A percentile compares a stretch with the other conserved stretches of the same genome.
Evolutionary conservation across 1,140 invertebrate genomes (phyloP).

Genomic region (Phortica variegata): DNA sequence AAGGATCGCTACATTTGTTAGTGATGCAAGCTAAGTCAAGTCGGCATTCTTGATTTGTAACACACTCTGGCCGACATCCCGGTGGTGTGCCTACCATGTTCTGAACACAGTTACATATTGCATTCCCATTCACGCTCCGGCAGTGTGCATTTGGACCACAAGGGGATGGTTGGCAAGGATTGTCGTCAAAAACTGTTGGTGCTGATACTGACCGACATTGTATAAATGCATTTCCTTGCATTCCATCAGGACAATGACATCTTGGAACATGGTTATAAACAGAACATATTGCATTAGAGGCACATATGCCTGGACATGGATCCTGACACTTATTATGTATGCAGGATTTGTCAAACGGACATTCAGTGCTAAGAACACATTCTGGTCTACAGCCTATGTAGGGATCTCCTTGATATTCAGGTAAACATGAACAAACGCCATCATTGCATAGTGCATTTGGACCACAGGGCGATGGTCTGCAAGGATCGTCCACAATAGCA

Average conservation of each 20-base stretch:
- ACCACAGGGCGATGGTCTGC: constrained; percentile 74
- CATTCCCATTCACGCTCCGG: constrained; percentile 55
- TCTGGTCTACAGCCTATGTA: constrained; percentile 75
- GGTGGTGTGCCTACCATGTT: constrained; percentile 63
- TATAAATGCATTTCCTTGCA: constrained; percentile 45
- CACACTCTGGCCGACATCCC: constrained; percentile 63
- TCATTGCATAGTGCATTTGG: constrained; percentile 71
- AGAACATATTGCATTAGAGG: constrained; percentile 69
- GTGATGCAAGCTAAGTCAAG: constrained; percentile 60
- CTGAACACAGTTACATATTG: constrained; percentile 58
- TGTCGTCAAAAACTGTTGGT: constrained; percentile 37
- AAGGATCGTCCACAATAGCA: constrained; percentile 68
- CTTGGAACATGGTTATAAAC: constrained; percentile 69
- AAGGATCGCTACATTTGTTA: constrained; percentile 64
- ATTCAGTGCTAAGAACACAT: constrained; percentile 82
- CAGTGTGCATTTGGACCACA: constrained; percentile 64
- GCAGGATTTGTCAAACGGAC: constrained; percentile 70
- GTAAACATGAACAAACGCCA: constrained; percentile 58
- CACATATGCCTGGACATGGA: constrained; percentile 75
- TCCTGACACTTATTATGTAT: constrained; percentile 71
- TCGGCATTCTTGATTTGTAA: constrained; percentile 62
- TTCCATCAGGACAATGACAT: constrained; percentile 41
- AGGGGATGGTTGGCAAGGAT: constrained; percentile 61
- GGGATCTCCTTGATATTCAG: constrained; percentile 75
- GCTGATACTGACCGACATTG: constrained; percentile 27